Base-by-base conservation (phyloP, 2,797 vertebrate genomes). In the Megaceryle alcyon region DNA sequence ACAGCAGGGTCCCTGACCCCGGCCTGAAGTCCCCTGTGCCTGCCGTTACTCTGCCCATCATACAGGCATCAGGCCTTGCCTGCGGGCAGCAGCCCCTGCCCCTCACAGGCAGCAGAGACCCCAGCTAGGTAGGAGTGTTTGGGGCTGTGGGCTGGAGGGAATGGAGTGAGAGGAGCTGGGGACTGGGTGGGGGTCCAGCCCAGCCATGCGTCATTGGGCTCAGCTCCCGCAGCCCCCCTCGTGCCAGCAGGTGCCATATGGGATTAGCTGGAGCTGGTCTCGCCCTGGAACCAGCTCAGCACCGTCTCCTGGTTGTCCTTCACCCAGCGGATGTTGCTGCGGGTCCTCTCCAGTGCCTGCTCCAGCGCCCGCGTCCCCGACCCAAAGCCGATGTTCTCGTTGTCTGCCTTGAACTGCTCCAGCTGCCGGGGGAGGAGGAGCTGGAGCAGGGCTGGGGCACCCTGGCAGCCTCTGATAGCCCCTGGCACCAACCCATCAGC, bases 251-350 rank as follows among this genome's bases (percentile, higher is more conserved):
- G 20, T 12, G 64, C 26, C 1, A 14, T 17, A 0, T 4, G 20
- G 14, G 5, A 8, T 12, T 23, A 7, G 29, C 20, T 15, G 43
- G 2, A 0, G 81, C 17, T 3, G 7, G 51, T 31, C 10, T 98
- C 94, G 0, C 23, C 26, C 13, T 43, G 31, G 35, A 99, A 98
- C 99, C 99, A 99, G 6, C 10, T 3, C 25, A 98, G 73, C 78
- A 99, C 98, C 0, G 5, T 7, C 0, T 43, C 88, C 97, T 96
- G 97, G 98, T 99, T 99, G 63, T 98, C 97, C 1, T 88, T 93
- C 97, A 99, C 97, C 99, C 99, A 99, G 46, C 98, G 98, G 85
- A 99, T 99, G 97, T 99, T 99, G 82, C 98, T 96, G 1, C 91
- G 98, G 6, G 98, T 99, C 90, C 95, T 98, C 97, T 99, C 99